A percentile compares a stretch with the other conserved stretches of the same genome.
These are phyloP conservation scores for Zelleria hepariella DNA, from an alignment of 2,888 invertebrate genomes.

Conservation along the genomic window DNA sequence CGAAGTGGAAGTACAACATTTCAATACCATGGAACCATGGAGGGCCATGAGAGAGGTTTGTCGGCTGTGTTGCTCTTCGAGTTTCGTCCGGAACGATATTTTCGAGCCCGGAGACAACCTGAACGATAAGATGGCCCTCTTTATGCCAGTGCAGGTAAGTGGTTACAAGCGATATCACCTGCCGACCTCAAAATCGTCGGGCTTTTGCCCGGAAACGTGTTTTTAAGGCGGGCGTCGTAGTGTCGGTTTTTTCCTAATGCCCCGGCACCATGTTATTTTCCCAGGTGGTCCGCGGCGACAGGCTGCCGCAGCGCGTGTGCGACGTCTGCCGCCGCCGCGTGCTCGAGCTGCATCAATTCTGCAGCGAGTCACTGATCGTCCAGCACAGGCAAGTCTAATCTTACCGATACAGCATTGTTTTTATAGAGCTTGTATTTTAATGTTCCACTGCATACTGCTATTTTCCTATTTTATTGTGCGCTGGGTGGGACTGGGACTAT, in stretches of 20 bases:
- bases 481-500: too few species aligned
- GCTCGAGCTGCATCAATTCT: constrained; percentile 80
- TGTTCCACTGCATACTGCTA: too few species aligned
- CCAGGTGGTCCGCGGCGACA: constrained; percentile 73
- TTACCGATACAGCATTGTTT: background rate
- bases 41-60: constrained; percentile 54
- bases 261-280: background rate
- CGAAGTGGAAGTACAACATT: background rate
- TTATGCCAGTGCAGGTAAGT: constrained; percentile 81
- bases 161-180: background rate
- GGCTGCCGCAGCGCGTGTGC: constrained; percentile 79
- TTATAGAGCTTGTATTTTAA: too few species aligned
- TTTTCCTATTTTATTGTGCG: too few species aligned
- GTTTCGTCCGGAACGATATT: constrained; percentile 76
- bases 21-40: too few species aligned
- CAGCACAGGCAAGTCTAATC: constrained; percentile 69
- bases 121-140: constrained; percentile 78
- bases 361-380: constrained; percentile 77
- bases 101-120: constrained; percentile 79
- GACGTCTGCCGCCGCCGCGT: constrained; percentile 80
- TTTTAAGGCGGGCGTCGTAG: too few species aligned
- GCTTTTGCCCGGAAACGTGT: too few species aligned
- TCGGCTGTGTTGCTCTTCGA: constrained; percentile 59
- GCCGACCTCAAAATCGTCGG: too few species aligned
- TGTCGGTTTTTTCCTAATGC: too few species aligned